phyloP scores from a whole-genome alignment of 2,888 invertebrate species.

The Polia nebulosa region DNA sequence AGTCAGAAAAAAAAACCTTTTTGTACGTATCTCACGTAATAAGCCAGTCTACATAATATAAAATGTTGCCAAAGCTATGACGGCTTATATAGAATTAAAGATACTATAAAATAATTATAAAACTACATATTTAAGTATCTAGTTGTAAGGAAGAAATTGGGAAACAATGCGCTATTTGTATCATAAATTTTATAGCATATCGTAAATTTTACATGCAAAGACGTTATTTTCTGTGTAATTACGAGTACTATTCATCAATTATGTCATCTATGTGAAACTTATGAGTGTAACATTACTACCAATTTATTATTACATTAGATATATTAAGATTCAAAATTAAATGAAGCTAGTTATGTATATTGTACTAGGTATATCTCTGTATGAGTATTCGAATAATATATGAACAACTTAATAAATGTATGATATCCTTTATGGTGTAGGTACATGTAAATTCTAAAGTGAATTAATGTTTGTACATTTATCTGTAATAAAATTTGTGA shows the following conservation, averaged over 20 bases:
- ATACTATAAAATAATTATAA: constrained; percentile 32
- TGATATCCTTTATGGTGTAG: constrained; percentile 36
- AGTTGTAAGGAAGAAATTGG: constrained; percentile 78
- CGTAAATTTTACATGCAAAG: constrained; percentile 71
- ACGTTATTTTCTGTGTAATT: constrained; percentile 60
- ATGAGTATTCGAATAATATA: constrained; percentile 50
- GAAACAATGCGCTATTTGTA: constrained; percentile 90
- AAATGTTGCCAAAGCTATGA: constrained; percentile 71
- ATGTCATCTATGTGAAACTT: constrained; percentile 56
- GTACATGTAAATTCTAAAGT: constrained; percentile 52
- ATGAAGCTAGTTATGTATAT: constrained; percentile 56
- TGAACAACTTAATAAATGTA: constrained; percentile 50
- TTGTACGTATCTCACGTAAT: constrained; percentile 62
- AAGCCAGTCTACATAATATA: constrained; percentile 45
- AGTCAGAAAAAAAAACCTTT: constrained; percentile 44
- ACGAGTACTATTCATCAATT: constrained; percentile 47
- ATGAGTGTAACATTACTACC: constrained; percentile 50
- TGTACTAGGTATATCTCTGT: constrained; percentile 49
- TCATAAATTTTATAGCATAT: constrained; percentile 83
- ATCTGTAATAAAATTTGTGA: constrained; percentile 69
- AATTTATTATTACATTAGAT: constrained; percentile 50
- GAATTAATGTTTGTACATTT: constrained; percentile 68
- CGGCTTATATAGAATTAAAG: constrained; percentile 55
- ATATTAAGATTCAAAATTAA: constrained; percentile 43
- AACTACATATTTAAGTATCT: constrained; percentile 60